phyloP scores from a whole-genome alignment of 2,888 invertebrate genomes.

The Lasius platythorax region DNA sequence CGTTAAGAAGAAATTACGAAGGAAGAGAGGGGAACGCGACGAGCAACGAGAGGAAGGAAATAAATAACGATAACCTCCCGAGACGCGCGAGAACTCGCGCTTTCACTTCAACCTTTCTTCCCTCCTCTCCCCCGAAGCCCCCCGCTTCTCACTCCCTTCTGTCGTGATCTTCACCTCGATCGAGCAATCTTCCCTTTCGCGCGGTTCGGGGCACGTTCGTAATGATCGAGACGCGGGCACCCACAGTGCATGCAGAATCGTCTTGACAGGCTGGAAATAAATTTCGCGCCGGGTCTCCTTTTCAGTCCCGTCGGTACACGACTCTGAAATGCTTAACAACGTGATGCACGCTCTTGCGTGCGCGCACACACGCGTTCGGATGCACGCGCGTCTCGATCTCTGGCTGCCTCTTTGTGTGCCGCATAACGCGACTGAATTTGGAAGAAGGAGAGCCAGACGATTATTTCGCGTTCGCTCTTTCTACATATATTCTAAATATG shows the following conservation, averaged over 20 bases:
- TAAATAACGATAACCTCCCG: constrained; percentile 33
- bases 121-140: too few species aligned
- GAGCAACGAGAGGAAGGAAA: constrained; percentile 15
- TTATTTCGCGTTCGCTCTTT: not conserved
- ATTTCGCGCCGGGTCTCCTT: constrained; percentile 60
- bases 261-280: constrained; percentile 71
- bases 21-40: not conserved
- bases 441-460: not conserved
- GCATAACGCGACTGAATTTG: not conserved
- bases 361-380: not conserved
- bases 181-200: constrained; percentile 54
- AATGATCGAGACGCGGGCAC: constrained; percentile 68
- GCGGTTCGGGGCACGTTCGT: constrained; percentile 58
- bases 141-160: not conserved
- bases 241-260: constrained; percentile 68
- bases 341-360: not conserved
- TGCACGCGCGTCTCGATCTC: constrained; percentile 40
- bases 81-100: constrained; percentile 17
- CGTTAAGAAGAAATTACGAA: constrained; percentile 57
- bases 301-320: constrained; percentile 22
- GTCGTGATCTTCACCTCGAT: constrained; percentile 16
- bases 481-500: not conserved
- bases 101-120: constrained; percentile 1
- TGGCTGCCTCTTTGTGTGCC: not conserved
- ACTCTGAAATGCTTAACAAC: constrained; percentile 6